Conservation (phyloP, 2,113 vertebrate species). For the Corydoras sp. region DNA sequence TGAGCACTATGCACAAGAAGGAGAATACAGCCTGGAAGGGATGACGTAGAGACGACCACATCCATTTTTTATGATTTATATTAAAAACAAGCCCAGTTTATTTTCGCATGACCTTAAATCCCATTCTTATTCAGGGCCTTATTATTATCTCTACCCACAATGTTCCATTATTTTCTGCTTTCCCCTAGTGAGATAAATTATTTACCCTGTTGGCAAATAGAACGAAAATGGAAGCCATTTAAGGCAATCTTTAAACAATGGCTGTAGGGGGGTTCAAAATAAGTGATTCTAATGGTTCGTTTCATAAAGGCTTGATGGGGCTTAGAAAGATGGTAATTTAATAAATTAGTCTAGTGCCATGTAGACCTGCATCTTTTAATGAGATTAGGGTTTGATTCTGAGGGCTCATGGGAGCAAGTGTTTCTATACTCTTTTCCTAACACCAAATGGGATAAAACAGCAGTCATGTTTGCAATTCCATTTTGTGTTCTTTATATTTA, state of each 20-base stretch:
- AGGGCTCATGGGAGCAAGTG: neutral
- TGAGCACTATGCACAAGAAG: too few relatives aligned
- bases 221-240: neutral
- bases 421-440: neutral
- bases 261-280: neutral
- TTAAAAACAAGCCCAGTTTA: too few relatives aligned
- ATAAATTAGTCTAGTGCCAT: slow-evolving; percentile 6
- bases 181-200: neutral
- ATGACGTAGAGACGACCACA: too few relatives aligned
- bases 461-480: neutral
- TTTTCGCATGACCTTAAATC: neutral
- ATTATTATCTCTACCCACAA: neutral
- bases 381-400: neutral
- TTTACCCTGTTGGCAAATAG: neutral
- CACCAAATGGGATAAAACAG: neutral
- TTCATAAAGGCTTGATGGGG: slow-evolving; percentile 9
- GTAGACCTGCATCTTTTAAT: slow-evolving; percentile 1
- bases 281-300: neutral
- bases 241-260: slow-evolving; percentile 8
- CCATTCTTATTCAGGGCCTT: neutral
- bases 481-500: neutral
- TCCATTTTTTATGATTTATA: too few relatives aligned
- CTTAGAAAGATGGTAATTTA: slow-evolving; percentile 8
- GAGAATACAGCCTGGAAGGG: too few relatives aligned
- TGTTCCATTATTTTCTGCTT: neutral